Conservation (phyloP, 2,797 vertebrate species). For the Gallinago nigripennis region DNA sequence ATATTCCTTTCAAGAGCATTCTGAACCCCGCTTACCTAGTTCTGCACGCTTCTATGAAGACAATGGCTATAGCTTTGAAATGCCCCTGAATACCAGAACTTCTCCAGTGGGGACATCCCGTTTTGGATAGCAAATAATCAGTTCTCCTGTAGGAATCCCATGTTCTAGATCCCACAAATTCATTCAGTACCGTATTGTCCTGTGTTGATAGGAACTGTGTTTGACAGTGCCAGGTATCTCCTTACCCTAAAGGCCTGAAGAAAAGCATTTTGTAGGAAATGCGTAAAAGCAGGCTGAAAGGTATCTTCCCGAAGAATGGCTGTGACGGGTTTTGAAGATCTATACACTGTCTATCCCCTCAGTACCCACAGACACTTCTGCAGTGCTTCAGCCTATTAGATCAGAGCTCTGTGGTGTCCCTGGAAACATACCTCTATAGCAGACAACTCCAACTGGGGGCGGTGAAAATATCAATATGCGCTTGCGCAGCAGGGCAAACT, state of each 20-base stretch:
- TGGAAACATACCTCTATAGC: constrained; percentile 89
- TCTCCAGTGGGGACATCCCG: neutral
- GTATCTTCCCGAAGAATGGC: neutral
- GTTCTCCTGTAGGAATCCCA: neutral
- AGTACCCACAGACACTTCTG: neutral
- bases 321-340: neutral
- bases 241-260: neutral
- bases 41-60: neutral
- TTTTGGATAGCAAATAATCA: neutral
- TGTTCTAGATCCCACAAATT: neutral
- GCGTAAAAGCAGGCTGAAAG: neutral
- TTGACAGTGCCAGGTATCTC: neutral
- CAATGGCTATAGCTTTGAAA: neutral
- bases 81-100: neutral
- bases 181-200: neutral
- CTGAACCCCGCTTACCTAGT: neutral
- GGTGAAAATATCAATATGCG: constrained; percentile 97
- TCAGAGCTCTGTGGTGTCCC: constrained; percentile 18
- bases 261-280: neutral
- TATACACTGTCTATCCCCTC: neutral
- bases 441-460: constrained; percentile 95
- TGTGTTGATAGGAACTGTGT: neutral
- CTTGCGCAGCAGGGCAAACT: constrained; percentile 94
- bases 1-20: neutral
- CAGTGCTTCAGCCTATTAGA: neutral